Percentiles rank a stretch among this genome's conserved stretches.
These are phyloP conservation scores for Zaprionus taronus DNA, from an alignment of 1,140 invertebrate genomes.

Conservation along the genomic window DNA sequence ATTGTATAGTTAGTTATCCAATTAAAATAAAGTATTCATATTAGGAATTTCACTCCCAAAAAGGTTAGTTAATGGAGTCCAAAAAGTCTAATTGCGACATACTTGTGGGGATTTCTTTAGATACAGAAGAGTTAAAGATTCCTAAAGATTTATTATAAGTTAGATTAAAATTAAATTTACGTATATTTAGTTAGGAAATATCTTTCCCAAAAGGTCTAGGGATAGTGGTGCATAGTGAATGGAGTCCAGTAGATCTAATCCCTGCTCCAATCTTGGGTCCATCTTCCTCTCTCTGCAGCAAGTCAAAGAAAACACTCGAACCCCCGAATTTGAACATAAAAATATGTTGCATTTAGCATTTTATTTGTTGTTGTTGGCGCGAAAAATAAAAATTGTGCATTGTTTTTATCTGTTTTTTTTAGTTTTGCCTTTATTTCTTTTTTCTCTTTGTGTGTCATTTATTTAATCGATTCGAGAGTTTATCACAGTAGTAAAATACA, in stretches of 20 bases:
- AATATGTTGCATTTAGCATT: conserved; percentile 50
- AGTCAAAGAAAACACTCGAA: conserved; percentile 73
- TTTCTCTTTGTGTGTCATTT: conserved; percentile 37
- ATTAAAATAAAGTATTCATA: too few relatives aligned
- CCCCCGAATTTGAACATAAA: conserved; percentile 67
- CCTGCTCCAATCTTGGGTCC: not conserved
- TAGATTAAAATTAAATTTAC: not conserved
- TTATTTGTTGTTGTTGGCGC: conserved; percentile 48
- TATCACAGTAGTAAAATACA: conserved; percentile 44
- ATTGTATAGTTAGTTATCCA: too few relatives aligned
- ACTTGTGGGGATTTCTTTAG: not conserved
- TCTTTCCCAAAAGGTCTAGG: too few relatives aligned
- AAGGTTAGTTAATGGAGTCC: too few relatives aligned
- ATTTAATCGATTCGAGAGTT: conserved; percentile 47
- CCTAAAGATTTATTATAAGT: not conserved
- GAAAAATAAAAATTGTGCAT: conserved; percentile 71
- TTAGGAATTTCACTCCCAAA: too few relatives aligned
- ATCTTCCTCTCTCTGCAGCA: conserved; percentile 4
- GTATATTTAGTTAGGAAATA: too few relatives aligned
- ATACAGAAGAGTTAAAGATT: not conserved
- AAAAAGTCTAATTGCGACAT: not conserved
- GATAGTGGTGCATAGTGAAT: not conserved
- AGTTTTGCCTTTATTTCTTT: conserved; percentile 62
- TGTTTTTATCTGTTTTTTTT: conserved; percentile 53
- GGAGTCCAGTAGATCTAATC: conserved; percentile 3